phyloP scores from a whole-genome alignment of 2,888 invertebrate genomes.

The Dastarcus helophoroides region DNA sequence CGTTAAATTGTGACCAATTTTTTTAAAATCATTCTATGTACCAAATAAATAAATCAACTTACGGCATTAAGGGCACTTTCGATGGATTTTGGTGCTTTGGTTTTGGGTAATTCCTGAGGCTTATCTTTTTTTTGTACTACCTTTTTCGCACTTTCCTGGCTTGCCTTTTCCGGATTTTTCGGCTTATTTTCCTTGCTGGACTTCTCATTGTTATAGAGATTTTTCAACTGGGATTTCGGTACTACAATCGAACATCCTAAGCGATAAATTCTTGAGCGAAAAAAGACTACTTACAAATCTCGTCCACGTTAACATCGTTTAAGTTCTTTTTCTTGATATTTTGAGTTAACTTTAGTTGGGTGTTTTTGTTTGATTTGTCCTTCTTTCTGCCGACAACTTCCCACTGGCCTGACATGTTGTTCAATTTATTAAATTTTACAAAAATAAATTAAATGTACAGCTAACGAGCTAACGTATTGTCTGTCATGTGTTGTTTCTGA shows the following conservation, averaged over 20 bases:
- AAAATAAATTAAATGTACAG: neutral
- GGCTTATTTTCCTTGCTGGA: conserved; percentile 51
- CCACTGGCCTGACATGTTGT: conserved; percentile 50
- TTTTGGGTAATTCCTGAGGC: conserved; percentile 43
- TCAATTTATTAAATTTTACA: neutral
- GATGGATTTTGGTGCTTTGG: conserved; percentile 52
- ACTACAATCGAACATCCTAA: conserved; percentile 39
- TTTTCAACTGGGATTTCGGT: conserved; percentile 55
- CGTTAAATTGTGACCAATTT: too few relatives aligned
- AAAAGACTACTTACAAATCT: conserved; percentile 51
- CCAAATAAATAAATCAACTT: too few relatives aligned
- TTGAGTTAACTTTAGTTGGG: conserved; percentile 32
- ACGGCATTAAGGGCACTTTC: conserved; percentile 53
- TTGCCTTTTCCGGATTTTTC: conserved; percentile 38
- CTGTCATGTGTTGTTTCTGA: neutral
- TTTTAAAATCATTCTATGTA: too few relatives aligned
- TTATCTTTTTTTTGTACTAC: conserved; percentile 40
- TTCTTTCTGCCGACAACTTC: conserved; percentile 61
- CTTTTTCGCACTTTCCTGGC: conserved; percentile 25
- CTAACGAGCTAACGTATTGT: neutral
- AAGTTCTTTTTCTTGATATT: conserved; percentile 41
- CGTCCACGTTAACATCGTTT: conserved; percentile 56
- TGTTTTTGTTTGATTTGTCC: conserved; percentile 39
- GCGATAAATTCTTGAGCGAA: conserved; percentile 4
- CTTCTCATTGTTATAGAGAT: conserved; percentile 51